Evolutionary conservation across 2,797 vertebrate species (phyloP).

Genomic region (Natrix natrix): DNA sequence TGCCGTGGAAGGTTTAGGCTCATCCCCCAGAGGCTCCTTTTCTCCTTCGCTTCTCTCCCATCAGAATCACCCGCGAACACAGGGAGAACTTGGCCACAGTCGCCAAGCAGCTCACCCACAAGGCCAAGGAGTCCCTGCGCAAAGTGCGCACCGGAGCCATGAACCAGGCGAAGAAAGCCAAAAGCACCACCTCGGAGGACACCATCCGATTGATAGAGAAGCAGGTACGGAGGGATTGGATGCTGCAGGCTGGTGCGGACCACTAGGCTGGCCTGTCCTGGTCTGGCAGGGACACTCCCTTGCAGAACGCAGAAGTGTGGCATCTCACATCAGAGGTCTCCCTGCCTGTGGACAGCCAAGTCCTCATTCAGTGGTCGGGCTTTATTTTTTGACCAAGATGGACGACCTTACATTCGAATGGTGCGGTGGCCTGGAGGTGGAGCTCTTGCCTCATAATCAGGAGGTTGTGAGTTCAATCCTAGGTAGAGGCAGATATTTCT

Average conservation of each 20-base stretch:
- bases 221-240: conserved; percentile 75
- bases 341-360: background rate
- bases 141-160: conserved; percentile 80
- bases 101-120: conserved; percentile 91
- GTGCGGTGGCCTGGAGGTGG: too few relatives aligned
- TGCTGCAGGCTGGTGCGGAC: too few relatives aligned
- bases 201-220: conserved; percentile 88
- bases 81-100: conserved; percentile 86
- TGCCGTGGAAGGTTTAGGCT: background rate
- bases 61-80: conserved; percentile 90
- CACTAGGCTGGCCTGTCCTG: background rate
- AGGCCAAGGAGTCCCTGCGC: conserved; percentile 91
- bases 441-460: too few relatives aligned
- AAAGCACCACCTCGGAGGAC: conserved; percentile 86
- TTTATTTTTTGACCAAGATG: too few relatives aligned
- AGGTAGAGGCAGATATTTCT: too few relatives aligned
- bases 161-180: conserved; percentile 81
- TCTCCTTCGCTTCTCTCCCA: background rate
- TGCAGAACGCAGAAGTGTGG: background rate
- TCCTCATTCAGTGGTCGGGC: background rate
- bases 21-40: background rate
- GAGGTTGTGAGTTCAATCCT: too few relatives aligned
- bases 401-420: too few relatives aligned
- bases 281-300: too few relatives aligned
- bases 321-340: background rate